Base-by-base conservation (phyloP, 2,113 vertebrate species). In the Chitala chitala region DNA sequence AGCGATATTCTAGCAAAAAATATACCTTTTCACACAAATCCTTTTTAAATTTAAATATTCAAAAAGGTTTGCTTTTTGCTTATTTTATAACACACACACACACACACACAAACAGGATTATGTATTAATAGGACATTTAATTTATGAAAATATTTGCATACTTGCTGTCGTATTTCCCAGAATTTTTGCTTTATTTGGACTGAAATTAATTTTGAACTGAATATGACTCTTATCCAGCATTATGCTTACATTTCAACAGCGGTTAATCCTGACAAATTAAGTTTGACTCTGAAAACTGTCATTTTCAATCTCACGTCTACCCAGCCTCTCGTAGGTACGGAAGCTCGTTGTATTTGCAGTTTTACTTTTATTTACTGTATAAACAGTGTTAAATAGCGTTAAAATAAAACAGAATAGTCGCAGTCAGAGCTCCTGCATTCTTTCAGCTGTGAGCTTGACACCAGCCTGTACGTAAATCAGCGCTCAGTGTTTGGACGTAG, bases 161-260 rank as follows among this genome's bases (percentile, higher is more conserved):
- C 13, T 68, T 68, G 13, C 42, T 12, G n/a, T n/a, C n/a, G n/a
- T n/a, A n/a, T n/a, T n/a, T n/a, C n/a, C 7, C 48, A n/a, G 8
- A 2, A 20, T 48, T 20, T 50, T 73, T 73, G 26, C 42, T 58
- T 73, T 73, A 44, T 73, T 73, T 63, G 42, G 31, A 20, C 17
- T 36, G 6, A 10, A 51, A 36, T 51, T 40, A 22, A 51, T 73
- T 22, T 38, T 13, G n/a, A 29, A 63, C 13, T n/a, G 1, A 26
- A 26, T 20, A 22, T 36, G 40, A 51, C 1, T 63, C 44, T 22
- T 51, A 12, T 64, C 13, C 50, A 42, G 50, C 4, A 31, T 51
- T n/a, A n/a, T n/a, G 22, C 66, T 51, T 69, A 29, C 17, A 29
- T 53, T 36, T 4, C 53, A 22, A 53, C 22, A 53, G 33, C n/a